Evolutionary conservation across 2,113 vertebrate genomes (phyloP), one percentile per base, ranked within the genome.

Genomic region (Hoplias malabaricus): DNA sequence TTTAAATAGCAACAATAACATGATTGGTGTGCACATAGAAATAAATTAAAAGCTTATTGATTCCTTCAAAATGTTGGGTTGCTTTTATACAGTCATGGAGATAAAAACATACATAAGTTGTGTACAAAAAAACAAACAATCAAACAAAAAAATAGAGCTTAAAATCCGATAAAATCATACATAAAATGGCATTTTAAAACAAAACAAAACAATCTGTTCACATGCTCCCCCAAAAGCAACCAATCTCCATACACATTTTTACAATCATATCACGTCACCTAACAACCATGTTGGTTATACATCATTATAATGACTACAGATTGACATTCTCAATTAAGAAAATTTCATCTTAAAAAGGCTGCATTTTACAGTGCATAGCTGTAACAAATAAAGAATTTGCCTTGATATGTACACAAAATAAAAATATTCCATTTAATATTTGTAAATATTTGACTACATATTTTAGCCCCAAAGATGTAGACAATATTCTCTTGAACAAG

Each of bases 301-400:
- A 87, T 84, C 93, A 89, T 94, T 93, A 92, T 92, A 87, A 93
- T 95, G 90, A 94, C 95, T 95, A 97, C 94, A 95, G 94, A 95
- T 94, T 90, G 90, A 95, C 97, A 98, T 94, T 98, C 92, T 94
- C 89, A 92, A 95, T 97, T 97, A 97, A 96, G 96, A 99, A 98
- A 97, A 94, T 87, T 89, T 95, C 86, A 87, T 93, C 93, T 93
- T 86, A 94, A 96, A 99, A 98, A 98, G 93, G 96, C 95, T 98
- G 96, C 94, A 93, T 98, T 98, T 92, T 98, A 98, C 97, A 98
- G 97, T 98, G 98, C 97, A 98, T 98, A 98, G 96, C 97, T 96
- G 95, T 98, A 99, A 98, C 97, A 96, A 97, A 98, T 94, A 96
- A 95, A 96, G 89, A 95, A 94, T 90, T 95, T 84, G 85, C 95